Conservation (phyloP, 2,113 vertebrate species). For the Columbina picui region DNA sequence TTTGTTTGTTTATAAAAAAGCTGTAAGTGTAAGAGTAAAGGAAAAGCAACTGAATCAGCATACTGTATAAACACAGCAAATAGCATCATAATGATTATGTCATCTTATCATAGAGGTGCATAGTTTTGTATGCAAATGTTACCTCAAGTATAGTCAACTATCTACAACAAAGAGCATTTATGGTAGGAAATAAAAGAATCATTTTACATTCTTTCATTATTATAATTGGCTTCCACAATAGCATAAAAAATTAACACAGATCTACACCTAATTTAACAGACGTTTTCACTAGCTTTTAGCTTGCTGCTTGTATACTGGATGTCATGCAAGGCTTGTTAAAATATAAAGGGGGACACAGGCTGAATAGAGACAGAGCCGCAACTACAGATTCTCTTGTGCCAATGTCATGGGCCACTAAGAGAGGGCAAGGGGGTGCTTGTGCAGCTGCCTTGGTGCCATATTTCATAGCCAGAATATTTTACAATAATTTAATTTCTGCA, state of each 20-base stretch:
- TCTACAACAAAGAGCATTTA: background rate
- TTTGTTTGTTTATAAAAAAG: background rate
- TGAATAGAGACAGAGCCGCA: background rate
- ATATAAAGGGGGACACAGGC: fast-evolving
- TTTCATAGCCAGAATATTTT: background rate
- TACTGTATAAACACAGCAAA: background rate
- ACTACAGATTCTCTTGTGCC: background rate
- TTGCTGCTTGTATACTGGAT: background rate
- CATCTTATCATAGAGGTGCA: slow-evolving; percentile 19
- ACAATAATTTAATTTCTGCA: background rate
- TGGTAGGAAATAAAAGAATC: background rate
- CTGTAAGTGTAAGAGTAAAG: background rate
- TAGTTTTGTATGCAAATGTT: slow-evolving; percentile 18
- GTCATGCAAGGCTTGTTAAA: background rate
- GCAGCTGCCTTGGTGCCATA: background rate
- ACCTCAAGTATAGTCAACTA: background rate
- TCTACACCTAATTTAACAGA: background rate
- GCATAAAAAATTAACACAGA: background rate
- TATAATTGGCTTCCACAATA: background rate
- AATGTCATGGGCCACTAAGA: fast-evolving
- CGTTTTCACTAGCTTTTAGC: background rate
- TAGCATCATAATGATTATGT: background rate
- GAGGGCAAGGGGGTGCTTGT: background rate
- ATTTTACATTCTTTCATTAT: background rate
- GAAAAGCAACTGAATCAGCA: slow-evolving; percentile 9